Evolutionary conservation across 1,140 invertebrate species (phyloP).

Genomic region (Conus betulinus): DNA sequence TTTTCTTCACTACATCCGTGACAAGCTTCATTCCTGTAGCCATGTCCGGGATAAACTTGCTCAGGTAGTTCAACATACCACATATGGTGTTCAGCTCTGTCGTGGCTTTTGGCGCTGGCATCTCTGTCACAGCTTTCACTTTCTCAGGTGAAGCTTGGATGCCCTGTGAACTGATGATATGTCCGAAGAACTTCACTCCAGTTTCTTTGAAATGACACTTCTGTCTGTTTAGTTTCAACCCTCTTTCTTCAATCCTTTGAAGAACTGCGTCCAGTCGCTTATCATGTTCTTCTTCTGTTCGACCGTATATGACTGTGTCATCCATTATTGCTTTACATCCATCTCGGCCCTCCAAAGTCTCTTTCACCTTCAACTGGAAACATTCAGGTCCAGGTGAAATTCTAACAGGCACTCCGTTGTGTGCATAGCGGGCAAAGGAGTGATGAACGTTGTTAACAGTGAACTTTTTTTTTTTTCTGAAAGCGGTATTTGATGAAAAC

Average conservation of each 20-base stretch:
- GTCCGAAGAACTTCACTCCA: conserved; percentile 42
- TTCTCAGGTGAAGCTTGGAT: conserved; percentile 69
- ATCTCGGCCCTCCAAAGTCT: no score
- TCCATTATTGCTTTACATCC: no score
- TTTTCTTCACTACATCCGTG: conserved; percentile 39
- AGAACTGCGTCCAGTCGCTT: conserved; percentile 46
- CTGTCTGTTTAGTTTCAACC: conserved; percentile 65
- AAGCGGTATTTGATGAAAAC: no score
- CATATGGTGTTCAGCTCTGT: conserved; percentile 6
- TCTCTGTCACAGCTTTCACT: conserved; percentile 46
- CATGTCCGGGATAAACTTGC: conserved; percentile 38
- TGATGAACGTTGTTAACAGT: no score
- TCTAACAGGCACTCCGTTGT: no score
- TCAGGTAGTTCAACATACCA: conserved; percentile 30
- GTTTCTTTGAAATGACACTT: conserved; percentile 69
- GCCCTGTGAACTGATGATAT: conserved; percentile 22
- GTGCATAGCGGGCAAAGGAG: no score
- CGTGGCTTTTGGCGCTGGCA: conserved; percentile 61
- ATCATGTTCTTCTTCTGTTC: no score
- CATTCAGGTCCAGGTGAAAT: background rate
- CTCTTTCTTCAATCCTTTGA: conserved; percentile 45
- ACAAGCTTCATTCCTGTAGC: conserved; percentile 42
- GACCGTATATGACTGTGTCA: no score
- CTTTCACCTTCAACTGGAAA: no score
- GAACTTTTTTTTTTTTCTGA: no score